Base-by-base conservation (phyloP, 35 echinoderm and acorn worm species). In the Apostichopus japonicus region DNA sequence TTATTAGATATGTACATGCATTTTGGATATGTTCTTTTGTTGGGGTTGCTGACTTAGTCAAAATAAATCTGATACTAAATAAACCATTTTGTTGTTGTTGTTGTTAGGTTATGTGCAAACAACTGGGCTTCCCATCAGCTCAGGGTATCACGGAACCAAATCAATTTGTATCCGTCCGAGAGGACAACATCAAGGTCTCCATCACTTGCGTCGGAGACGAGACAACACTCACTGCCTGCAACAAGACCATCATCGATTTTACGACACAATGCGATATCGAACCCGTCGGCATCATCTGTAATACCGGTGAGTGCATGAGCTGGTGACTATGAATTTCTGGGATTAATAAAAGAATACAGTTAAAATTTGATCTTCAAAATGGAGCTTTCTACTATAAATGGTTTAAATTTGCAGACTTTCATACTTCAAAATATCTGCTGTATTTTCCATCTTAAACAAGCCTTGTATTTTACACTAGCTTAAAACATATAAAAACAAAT, bases 51-150 rank as follows among this genome's bases (percentile, higher is more conserved):
- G 33, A 44, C 33, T 44, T 4, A 44, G 33, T 44, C 33, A 75
- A 23, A 75, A 75, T 75, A 23, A 75, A 75, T 23, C 15, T 11
- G 71, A 75, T 17, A 6, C 4, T 75, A 15, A 75, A 75, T 3
- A 44, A 44, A 1, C 33, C 2, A 44, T 44, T 4, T 44, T 44
- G 33, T 44, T 44, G 33, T 67, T 67, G 63, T 67, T 19, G 4
- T 87, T 87, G 8, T 33, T 21, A 90, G 88, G 88, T 90, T 55
- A 16, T 90, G 21, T 90, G 88, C 73, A 73, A 90, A 16, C 27
- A 90, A 23, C 27, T 90, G 1, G 88, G 88, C 13, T 90, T 77
- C 72, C 65, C 88, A 0, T 90, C 88, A 44, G 88, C 73, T 19
- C 88, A 90, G 72, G 6, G 17, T 77, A 70, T 61, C 3, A 17